Evolutionary conservation across 2,113 vertebrate species (phyloP).

Genomic region (Psilopsiagon aurifrons): DNA sequence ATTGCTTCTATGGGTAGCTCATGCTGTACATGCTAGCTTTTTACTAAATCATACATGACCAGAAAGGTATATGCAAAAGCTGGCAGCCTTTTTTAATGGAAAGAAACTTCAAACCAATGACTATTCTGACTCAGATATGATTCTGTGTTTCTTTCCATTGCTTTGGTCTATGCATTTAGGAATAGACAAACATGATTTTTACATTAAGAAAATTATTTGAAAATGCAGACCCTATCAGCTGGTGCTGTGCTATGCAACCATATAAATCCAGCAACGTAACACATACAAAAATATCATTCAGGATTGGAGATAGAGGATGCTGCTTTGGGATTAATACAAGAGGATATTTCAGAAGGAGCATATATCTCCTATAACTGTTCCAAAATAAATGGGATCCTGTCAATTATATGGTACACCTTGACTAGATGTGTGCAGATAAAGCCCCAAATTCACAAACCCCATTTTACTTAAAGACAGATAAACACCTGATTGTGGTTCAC

Average conservation of each 20-base stretch:
- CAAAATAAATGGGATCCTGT: neutral
- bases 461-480: neutral
- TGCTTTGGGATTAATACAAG: neutral
- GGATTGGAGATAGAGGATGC: neutral
- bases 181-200: neutral
- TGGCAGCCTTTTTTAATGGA: neutral
- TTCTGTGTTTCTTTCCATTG: neutral
- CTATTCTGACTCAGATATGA: neutral
- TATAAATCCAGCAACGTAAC: neutral
- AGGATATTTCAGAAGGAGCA: neutral
- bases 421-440: neutral
- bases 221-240: neutral
- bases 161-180: neutral
- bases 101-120: neutral
- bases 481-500: neutral
- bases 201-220: neutral
- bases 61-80: neutral
- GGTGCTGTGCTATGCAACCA: neutral
- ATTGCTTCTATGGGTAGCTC: neutral
- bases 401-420: neutral
- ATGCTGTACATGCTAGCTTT: neutral
- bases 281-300: neutral
- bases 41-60: neutral
- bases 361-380: neutral
- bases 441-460: neutral